Percentiles rank a stretch among this genome's conserved stretches.
Conservation (phyloP, 2,113 vertebrate species). For the Ivindomyrus marchei region DNA sequence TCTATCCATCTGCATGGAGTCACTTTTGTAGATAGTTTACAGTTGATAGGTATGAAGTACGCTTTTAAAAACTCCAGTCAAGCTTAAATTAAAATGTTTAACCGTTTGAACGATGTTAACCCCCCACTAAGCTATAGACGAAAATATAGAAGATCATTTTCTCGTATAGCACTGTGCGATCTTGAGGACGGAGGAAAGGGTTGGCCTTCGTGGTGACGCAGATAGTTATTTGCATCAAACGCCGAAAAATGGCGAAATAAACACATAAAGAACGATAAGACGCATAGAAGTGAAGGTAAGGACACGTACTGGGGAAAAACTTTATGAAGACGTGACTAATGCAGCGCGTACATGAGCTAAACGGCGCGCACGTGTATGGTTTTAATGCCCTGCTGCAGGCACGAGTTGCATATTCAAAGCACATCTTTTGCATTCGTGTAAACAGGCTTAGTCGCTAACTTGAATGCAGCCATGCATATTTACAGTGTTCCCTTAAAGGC, state of each 20-base stretch:
- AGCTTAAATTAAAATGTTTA: neutral
- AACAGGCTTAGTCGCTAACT: neutral
- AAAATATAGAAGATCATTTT: neutral
- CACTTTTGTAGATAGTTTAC: neutral
- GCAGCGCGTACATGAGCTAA: neutral
- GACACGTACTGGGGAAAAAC: neutral
- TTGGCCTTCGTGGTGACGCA: constrained; percentile 3
- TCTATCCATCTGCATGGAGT: neutral
- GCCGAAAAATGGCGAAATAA: constrained; percentile 23
- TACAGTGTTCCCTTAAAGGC: neutral
- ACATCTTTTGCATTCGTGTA: neutral
- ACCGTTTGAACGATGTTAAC: neutral
- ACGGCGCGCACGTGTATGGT: neutral
- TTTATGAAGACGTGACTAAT: neutral
- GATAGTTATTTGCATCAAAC: constrained; percentile 8
- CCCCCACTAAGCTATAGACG: neutral
- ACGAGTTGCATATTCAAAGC: neutral
- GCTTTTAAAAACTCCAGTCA: neutral
- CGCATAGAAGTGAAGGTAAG: neutral
- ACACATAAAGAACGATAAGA: neutral
- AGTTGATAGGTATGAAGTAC: neutral
- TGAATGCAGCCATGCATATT: neutral
- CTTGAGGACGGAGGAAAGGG: neutral
- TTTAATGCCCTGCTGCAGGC: neutral
- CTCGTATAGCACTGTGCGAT: neutral